phyloP scores from a whole-genome alignment of 1,140 invertebrate species.

The Vanessa atalanta region DNA sequence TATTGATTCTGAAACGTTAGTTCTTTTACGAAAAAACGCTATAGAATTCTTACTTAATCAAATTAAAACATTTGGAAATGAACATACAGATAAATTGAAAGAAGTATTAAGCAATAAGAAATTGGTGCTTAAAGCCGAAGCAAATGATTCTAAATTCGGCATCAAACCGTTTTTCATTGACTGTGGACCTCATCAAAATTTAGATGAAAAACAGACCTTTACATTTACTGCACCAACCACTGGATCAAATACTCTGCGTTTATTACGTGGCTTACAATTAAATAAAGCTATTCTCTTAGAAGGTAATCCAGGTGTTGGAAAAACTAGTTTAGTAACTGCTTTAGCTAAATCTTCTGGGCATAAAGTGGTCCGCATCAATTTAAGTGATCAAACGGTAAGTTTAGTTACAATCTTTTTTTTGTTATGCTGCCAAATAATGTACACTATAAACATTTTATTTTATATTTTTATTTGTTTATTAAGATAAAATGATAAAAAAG shows the following conservation, averaged over 20 bases:
- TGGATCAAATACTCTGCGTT: slow-evolving; percentile 89
- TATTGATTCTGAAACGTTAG: slow-evolving; percentile 82
- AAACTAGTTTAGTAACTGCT: slow-evolving; percentile 97
- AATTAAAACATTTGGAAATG: slow-evolving; percentile 64
- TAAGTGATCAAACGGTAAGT: slow-evolving; percentile 97
- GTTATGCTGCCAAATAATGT: too few relatives aligned
- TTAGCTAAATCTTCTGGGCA: slow-evolving; percentile 92
- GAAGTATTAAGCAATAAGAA: slow-evolving; percentile 61
- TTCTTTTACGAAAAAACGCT: slow-evolving; percentile 77
- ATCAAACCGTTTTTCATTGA: slow-evolving; percentile 87
- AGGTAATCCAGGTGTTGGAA: slow-evolving; percentile 98
- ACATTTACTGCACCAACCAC: slow-evolving; percentile 92
- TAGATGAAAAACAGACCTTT: slow-evolving; percentile 78
- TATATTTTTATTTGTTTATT: too few relatives aligned
- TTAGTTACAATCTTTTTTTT: neutral
- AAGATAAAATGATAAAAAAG: too few relatives aligned
- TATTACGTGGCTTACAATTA: slow-evolving; percentile 94
- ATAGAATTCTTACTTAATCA: slow-evolving; percentile 80
- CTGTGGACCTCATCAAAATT: slow-evolving; percentile 67
- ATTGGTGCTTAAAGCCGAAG: slow-evolving; percentile 55
- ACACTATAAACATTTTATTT: too few relatives aligned
- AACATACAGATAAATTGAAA: slow-evolving; percentile 56
- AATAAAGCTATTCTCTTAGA: slow-evolving; percentile 96
- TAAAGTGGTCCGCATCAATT: slow-evolving; percentile 94
- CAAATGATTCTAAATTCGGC: slow-evolving; percentile 81